Evolutionary conservation across 2,888 invertebrate species (phyloP), one percentile per base, ranked within the genome.

Genomic region (Elmis aenea): DNA sequence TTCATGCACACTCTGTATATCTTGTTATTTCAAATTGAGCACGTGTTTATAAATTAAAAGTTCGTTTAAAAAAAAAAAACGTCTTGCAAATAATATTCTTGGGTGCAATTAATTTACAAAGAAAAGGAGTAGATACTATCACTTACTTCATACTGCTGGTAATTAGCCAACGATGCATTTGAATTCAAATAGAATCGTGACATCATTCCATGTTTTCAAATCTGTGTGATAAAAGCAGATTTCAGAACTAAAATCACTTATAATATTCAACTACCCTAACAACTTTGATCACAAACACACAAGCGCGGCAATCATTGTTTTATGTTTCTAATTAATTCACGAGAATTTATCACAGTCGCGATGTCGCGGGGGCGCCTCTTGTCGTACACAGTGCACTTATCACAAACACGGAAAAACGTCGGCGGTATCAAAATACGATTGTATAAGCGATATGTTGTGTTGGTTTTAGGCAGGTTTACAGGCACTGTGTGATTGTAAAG

Each of bases 91-190:
- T n/a, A n/a, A n/a, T n/a, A n/a, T n/a, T n/a, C n/a, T n/a, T n/a
- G n/a, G n/a, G n/a, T n/a, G n/a, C n/a, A n/a, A n/a, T n/a, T n/a
- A n/a, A n/a, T n/a, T n/a, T n/a, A n/a, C n/a, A n/a, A n/a, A n/a
- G n/a, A n/a, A n/a, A n/a, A n/a, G n/a, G n/a, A n/a, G n/a, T n/a
- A 18, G 18, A 18, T 6, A 6, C 18, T 20, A 25, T 9, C 29
- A 38, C 65, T 66, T 61, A 67, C 67, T 61, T 66, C 67, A 59
- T 66, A 66, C 46, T 66, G 67, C 46, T 66, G 67, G 42, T 66
- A 66, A 54, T 66, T 66, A 18, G 64, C 64, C 44, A 66, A 51
- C 26, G 66, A 64, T 36, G 66, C 62, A 51, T 66, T 67, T 28
- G 67, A 64, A 55, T 67, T 67, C 36, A 66, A 55, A 56, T 65